phyloP scores from a whole-genome alignment of 2,888 invertebrate species.

The Limnephilus rhombicus region DNA sequence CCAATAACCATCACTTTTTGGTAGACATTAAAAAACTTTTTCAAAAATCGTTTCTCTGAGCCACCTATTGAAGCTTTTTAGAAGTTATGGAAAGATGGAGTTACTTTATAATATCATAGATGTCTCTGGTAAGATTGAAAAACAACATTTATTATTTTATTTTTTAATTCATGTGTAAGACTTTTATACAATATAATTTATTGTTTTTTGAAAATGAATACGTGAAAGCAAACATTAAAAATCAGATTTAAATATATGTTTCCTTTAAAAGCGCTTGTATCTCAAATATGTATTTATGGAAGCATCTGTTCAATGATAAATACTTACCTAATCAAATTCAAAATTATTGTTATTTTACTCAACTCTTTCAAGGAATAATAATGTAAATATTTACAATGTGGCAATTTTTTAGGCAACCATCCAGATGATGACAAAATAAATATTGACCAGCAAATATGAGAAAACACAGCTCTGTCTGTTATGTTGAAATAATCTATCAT shows the following conservation, averaged over 20 bases:
- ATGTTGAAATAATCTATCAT: not conserved
- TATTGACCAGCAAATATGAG: not conserved
- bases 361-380: not conserved
- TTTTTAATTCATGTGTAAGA: not conserved
- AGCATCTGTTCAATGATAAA: conserved; percentile 4
- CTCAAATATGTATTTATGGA: not conserved
- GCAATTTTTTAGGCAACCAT: not conserved
- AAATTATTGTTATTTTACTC: not conserved
- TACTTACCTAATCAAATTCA: not conserved
- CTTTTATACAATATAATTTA: not conserved
- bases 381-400: not conserved
- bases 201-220: not conserved
- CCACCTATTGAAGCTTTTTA: not conserved
- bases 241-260: not conserved
- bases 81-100: not conserved
- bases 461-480: not conserved
- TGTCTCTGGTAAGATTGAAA: not conserved
- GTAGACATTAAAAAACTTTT: not conserved
- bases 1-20: not conserved
- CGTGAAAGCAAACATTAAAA: not conserved
- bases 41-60: not conserved
- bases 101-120: not conserved
- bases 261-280: too few relatives aligned
- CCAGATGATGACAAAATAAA: conserved; percentile 23
- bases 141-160: too few relatives aligned